Evolutionary conservation across 2,797 vertebrate genomes (phyloP).

Genomic region (Diplodus puntazzo): DNA sequence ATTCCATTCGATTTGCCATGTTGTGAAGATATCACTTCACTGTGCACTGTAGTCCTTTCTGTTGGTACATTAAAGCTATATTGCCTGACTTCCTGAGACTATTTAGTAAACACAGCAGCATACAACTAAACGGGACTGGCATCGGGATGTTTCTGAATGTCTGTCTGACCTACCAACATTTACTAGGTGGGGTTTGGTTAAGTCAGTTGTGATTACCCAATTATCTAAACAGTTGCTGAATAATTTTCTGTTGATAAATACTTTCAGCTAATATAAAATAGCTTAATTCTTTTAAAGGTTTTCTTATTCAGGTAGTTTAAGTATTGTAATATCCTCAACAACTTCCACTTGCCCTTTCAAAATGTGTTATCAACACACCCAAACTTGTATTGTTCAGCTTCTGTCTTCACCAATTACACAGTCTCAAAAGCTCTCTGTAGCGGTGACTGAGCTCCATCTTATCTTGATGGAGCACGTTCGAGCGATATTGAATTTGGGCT

Average conservation of each 20-base stretch:
- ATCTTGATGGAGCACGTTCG: constrained; percentile 42
- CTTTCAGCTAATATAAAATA: not conserved
- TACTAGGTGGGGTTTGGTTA: too few relatives aligned
- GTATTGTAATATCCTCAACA: not conserved
- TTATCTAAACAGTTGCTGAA: not conserved
- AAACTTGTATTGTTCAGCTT: constrained; percentile 36
- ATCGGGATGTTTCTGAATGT: too few relatives aligned
- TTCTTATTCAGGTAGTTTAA: not conserved
- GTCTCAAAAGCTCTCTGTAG: constrained; percentile 14
- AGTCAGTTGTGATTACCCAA: not conserved
- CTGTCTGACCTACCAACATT: too few relatives aligned
- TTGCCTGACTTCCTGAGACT: too few relatives aligned
- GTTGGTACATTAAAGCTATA: too few relatives aligned
- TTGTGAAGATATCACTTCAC: too few relatives aligned
- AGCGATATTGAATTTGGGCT: constrained; percentile 56
- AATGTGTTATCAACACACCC: constrained; percentile 20
- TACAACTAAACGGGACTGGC: too few relatives aligned
- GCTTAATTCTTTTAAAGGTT: not conserved
- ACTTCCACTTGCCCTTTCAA: not conserved
- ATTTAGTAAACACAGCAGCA: too few relatives aligned
- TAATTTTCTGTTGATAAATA: not conserved
- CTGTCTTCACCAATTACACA: constrained; percentile 40
- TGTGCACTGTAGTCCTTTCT: too few relatives aligned
- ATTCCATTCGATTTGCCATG: too few relatives aligned
- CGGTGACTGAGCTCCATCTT: constrained; percentile 49